Evolutionary conservation across 2,888 invertebrate genomes (phyloP), one percentile per base, ranked within the genome.

Genomic region (Seira ritae): DNA sequence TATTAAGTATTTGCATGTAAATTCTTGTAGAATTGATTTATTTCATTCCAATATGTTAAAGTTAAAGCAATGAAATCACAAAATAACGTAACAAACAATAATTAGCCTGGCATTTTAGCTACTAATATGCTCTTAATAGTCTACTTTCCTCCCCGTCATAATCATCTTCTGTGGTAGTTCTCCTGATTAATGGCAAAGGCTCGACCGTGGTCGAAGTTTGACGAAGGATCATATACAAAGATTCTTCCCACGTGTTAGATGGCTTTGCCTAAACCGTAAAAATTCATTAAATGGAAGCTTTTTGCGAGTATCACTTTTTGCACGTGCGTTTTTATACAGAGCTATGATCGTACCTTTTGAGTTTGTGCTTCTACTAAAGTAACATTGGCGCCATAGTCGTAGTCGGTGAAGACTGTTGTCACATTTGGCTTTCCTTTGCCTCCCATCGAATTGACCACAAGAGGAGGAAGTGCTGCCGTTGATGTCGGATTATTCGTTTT

Each of bases 241-340:
- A n/a, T 31, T 66, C 66, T 46, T 78, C 46, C 78, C 78, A 78
- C 1, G 78, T 17, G 19, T 70, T 66, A 0, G 77, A 70, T 0
- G 75, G 66, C 20, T 24, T 12, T 24, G 72, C 67, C 10, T 37
- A 12, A 12, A 12, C 8, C 12, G n/a, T n/a, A n/a, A n/a, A n/a
- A n/a, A n/a, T n/a, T n/a, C n/a, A n/a, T n/a, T n/a, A n/a, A n/a
- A n/a, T n/a, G n/a, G n/a, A n/a, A n/a, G n/a, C n/a, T n/a, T n/a
- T n/a, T n/a, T n/a, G n/a, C n/a, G n/a, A 12, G 46, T 67, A 1
- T 46, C 4, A n/a, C 17, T 22, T 37, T n/a, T 23, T 60, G 19
- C 62, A 22, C 20, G n/a, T n/a, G n/a, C n/a, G n/a, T n/a, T n/a
- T n/a, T n/a, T n/a, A n/a, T 66, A 4, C 3, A 4, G 3, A 22